Conservation (phyloP, 1,140 invertebrate genomes). For the Aphis gossypii region DNA sequence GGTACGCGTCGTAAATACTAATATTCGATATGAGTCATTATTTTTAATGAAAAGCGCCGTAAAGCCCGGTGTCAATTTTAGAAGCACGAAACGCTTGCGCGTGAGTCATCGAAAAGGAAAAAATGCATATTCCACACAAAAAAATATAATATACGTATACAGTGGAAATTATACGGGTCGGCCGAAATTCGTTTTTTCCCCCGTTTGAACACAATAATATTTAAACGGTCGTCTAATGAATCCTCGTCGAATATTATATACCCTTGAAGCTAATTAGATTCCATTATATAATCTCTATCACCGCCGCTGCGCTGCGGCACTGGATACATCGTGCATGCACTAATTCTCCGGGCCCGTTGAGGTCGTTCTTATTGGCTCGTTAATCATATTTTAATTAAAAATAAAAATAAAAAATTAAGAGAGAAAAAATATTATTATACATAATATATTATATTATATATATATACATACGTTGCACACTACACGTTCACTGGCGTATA, state of each 20-base stretch:
- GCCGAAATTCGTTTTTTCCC: conserved; percentile 16
- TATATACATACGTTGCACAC: background rate
- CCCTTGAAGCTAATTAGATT: conserved; percentile 45
- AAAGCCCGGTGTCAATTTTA: conserved; percentile 51
- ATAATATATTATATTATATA: conserved; percentile 9
- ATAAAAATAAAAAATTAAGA: conserved; percentile 16
- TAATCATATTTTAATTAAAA: conserved; percentile 58
- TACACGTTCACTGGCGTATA: conserved; percentile 20
- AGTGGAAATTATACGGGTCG: background rate
- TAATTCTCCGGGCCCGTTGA: conserved; percentile 24
- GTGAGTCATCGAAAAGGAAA: conserved; percentile 47
- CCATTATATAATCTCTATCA: conserved; percentile 31
- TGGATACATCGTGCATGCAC: conserved; percentile 39
- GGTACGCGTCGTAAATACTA: conserved; percentile 46
- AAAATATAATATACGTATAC: background rate
- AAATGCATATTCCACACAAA: conserved; percentile 15
- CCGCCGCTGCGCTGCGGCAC: background rate
- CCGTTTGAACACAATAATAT: background rate
- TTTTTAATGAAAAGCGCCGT: conserved; percentile 54
- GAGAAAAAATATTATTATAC: conserved; percentile 8
- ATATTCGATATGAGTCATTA: conserved; percentile 57
- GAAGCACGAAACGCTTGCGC: background rate
- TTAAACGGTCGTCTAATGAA: conserved; percentile 43
- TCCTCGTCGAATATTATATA: conserved; percentile 18
- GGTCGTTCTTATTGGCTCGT: conserved; percentile 46